Evolutionary conservation across 2,888 invertebrate genomes (phyloP), one percentile per base, ranked within the genome.

Genomic region (Eupithecia centaureata): DNA sequence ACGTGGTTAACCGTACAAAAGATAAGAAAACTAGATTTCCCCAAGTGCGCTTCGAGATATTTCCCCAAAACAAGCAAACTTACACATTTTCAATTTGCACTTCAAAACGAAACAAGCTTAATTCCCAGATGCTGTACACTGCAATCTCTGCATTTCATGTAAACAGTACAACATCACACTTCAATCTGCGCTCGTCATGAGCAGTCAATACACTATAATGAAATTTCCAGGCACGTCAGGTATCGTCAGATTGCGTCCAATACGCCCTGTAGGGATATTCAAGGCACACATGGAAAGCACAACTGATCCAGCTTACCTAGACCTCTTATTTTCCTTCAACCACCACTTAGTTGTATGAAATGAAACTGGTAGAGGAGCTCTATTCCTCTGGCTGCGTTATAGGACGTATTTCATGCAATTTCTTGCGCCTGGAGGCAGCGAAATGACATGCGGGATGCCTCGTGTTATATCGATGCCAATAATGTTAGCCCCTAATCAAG

Each of bases 181-280:
- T 79, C 82, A 83, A 83, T 83, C 83, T 81, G 71, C 72, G 77
- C 82, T 83, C 82, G 84, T 84, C 85, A 86, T 86, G 83, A 86
- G 81, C 83, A 86, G 81, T 87, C 86, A 84, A 88, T 86, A 86
- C 81, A 83, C 84, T 80, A 82, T 91, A 91, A 91, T 91, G 87
- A 90, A 91, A 91, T 91, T 90, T 87, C 82, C 83, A 80, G 83
- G 83, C 82, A 86, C 84, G 86, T 86, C 87, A 91, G 89, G 87
- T 91, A 91, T 86, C 86, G 84, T 32, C 85, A 88, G 89, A 91
- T 91, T 89, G 89, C 88, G 83, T 89, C 85, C 89, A 87, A 90
- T 90, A 89, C 85, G 83, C 86, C 89, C 88, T 83, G 82, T 78
- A 87, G 89, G 86, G 86, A 80, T 84, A 82, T 85, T 85, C 78